Conservation (phyloP, 2,113 vertebrate species). For the Ctenomys sociabilis region DNA sequence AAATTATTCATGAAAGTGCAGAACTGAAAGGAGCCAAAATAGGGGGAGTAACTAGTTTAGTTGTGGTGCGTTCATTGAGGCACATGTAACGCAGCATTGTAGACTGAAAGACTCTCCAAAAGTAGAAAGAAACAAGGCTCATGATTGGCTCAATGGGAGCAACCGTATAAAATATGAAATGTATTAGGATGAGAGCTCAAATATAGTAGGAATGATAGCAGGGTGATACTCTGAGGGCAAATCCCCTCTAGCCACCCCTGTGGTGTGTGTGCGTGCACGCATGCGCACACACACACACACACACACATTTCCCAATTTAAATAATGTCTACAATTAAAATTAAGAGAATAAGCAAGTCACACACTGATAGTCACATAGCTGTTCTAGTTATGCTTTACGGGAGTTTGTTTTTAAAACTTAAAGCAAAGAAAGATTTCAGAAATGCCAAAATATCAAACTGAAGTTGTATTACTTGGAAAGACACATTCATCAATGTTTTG, state of each 20-base stretch:
- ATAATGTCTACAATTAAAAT: constrained; percentile 21
- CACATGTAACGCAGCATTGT: rapidly evolving
- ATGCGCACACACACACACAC: too few relatives aligned
- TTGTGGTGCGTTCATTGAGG: not conserved
- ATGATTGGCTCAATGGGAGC: not conserved
- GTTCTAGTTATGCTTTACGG: not conserved
- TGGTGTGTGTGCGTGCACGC: too few relatives aligned
- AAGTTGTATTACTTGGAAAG: constrained; percentile 31
- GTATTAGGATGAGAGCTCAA: not conserved
- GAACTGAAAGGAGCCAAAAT: not conserved
- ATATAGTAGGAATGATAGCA: not conserved
- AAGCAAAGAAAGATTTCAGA: constrained; percentile 46
- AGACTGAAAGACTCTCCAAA: not conserved
- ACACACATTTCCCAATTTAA: not conserved
- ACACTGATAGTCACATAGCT: not conserved
- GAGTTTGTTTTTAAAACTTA: constrained; percentile 6
- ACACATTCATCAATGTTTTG: constrained; percentile 17
- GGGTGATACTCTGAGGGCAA: not conserved
- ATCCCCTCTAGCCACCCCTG: not conserved
- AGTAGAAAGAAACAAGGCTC: not conserved
- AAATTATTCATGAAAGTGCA: not conserved
- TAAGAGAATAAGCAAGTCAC: not conserved
- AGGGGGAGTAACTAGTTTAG: not conserved
- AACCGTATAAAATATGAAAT: not conserved
- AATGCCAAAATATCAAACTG: not conserved